Evolutionary conservation across 2,888 invertebrate species (phyloP).

Genomic region (Iphiclides podalirius): DNA sequence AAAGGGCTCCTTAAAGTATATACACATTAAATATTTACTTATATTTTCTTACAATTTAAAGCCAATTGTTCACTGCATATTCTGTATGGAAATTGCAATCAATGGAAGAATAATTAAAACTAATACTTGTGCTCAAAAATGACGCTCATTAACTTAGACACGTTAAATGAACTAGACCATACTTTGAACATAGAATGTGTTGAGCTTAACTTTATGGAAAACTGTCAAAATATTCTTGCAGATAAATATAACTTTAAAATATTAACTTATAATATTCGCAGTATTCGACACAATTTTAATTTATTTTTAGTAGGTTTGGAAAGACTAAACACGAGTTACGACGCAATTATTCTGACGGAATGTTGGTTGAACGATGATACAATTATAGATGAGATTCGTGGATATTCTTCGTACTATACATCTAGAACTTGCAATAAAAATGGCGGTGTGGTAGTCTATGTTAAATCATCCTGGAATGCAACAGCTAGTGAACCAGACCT

Average conservation of each 20-base stretch:
- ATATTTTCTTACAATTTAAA: too few relatives aligned
- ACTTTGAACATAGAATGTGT: neutral
- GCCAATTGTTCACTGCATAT: too few relatives aligned
- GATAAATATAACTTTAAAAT: too few relatives aligned
- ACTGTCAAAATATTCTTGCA: neutral
- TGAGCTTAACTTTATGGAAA: neutral
- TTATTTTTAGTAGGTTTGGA: neutral
- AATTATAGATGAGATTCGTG: neutral
- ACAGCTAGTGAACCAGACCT: neutral
- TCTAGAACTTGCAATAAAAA: too few relatives aligned
- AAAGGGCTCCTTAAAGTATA: too few relatives aligned
- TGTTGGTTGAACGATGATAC: neutral
- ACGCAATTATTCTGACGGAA: neutral
- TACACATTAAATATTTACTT: too few relatives aligned
- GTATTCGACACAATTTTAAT: constrained; percentile 6
- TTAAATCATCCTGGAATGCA: neutral
- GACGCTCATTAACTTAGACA: neutral
- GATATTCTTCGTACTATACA: neutral
- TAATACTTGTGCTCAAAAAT: too few relatives aligned
- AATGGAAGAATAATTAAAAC: too few relatives aligned
- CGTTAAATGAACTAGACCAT: neutral
- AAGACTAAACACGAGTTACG: neutral
- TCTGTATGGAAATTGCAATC: too few relatives aligned
- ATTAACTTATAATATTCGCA: too few relatives aligned
- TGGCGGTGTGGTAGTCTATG: neutral